These are phyloP conservation scores for Portunus trituberculatus DNA, from an alignment of 1,140 invertebrate genomes.

Conservation along the genomic window DNA sequence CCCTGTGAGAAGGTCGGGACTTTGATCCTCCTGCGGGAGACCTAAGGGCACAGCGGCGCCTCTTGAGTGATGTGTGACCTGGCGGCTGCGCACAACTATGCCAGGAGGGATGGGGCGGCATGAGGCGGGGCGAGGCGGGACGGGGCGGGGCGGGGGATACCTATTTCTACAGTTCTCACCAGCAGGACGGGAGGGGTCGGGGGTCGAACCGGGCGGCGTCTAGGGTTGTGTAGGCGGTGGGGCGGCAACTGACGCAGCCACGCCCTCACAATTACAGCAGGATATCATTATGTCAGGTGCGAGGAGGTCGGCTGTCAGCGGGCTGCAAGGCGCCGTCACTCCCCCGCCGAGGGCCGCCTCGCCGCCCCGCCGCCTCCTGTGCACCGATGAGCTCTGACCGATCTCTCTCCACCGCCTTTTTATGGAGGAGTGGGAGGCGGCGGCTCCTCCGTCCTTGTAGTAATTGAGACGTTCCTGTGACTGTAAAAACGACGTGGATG, in stretches of 20 bases:
- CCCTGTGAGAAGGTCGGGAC: not conserved
- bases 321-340: constrained; percentile 68
- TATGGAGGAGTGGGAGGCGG: constrained; percentile 1
- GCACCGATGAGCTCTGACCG: constrained; percentile 1
- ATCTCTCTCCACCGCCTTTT: constrained; percentile 44
- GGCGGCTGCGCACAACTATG: not conserved
- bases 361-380: not conserved
- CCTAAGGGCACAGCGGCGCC: not conserved
- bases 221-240: constrained; percentile 28
- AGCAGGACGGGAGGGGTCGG: not conserved
- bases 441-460: constrained; percentile 40
- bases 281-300: constrained; percentile 73
- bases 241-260: constrained; percentile 55
- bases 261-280: constrained; percentile 70
- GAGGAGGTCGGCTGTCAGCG: constrained; percentile 63
- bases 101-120: not conserved
- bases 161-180: not conserved
- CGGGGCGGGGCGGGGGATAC: not conserved
- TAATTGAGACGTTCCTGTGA: constrained; percentile 65
- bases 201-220: not conserved
- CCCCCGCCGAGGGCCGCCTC: not conserved
- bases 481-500: constrained; percentile 55
- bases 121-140: not conserved
- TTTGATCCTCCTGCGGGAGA: not conserved
- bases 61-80: constrained; percentile 10